Conservation (phyloP, 2,888 invertebrate genomes). For the Plebejus anna region DNA sequence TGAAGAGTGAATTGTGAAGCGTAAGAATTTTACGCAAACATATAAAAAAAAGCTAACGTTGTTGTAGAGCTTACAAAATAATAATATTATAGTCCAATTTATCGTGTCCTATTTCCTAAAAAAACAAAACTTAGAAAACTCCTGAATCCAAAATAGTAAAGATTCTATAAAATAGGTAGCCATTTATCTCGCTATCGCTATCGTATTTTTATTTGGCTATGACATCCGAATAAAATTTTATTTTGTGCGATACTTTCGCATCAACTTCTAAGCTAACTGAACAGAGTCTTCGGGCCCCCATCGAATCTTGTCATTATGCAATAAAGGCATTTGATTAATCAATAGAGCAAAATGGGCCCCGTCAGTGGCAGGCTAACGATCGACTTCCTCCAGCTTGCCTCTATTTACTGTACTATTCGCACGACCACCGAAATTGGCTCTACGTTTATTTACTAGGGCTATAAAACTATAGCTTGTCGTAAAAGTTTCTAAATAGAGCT, state of each 20-base stretch:
- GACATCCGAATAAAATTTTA: not conserved
- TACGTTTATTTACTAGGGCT: not conserved
- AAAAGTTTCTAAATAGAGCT: not conserved
- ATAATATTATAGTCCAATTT: too few relatives aligned
- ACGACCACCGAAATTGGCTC: not conserved
- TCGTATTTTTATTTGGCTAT: too few relatives aligned
- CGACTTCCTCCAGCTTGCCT: constrained; percentile 52
- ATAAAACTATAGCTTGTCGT: not conserved
- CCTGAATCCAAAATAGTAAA: too few relatives aligned
- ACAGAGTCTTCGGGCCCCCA: constrained; percentile 34
- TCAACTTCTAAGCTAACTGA: not conserved
- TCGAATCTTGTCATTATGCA: constrained; percentile 58
- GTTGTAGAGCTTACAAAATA: too few relatives aligned
- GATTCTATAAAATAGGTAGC: too few relatives aligned
- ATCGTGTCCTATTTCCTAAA: too few relatives aligned
- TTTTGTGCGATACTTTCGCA: not conserved
- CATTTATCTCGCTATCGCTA: too few relatives aligned
- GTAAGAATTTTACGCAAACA: too few relatives aligned
- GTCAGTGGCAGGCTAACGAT: constrained; percentile 58
- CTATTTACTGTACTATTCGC: constrained; percentile 28
- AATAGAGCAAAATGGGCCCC: constrained; percentile 70
- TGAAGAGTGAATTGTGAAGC: too few relatives aligned
- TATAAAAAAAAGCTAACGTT: too few relatives aligned
- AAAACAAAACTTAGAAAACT: too few relatives aligned
- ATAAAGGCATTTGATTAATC: constrained; percentile 75